These are phyloP conservation scores for Clarias platycephalus DNA, from an alignment of 2,797 vertebrate species.

Conservation along the genomic window DNA sequence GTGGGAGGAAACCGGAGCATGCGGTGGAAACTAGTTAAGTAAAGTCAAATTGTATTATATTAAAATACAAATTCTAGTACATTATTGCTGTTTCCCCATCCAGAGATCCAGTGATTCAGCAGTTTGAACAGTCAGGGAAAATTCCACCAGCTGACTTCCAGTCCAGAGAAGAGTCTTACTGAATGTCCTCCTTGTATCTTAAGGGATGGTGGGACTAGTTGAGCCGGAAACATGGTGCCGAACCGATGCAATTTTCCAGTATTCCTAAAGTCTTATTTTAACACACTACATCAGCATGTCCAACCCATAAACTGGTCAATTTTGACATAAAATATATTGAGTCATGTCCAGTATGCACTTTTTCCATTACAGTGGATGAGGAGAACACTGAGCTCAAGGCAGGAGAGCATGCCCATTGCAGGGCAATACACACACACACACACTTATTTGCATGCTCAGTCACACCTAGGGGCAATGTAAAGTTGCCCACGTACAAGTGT, in stretches of 20 bases:
- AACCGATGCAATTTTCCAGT: not conserved
- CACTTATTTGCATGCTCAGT: slow-evolving; percentile 16
- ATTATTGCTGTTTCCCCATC: not conserved
- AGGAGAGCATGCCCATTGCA: not conserved
- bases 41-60: too few species aligned
- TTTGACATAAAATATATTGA: not conserved
- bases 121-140: not conserved
- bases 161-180: slow-evolving; percentile 2
- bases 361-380: not conserved
- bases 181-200: not conserved
- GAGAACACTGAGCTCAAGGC: not conserved
- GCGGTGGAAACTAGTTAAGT: too few species aligned
- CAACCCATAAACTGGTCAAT: not conserved
- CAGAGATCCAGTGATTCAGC: not conserved
- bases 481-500: not conserved
- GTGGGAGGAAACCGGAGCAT: too few species aligned
- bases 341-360: not conserved
- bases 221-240: not conserved
- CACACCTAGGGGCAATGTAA: slow-evolving; percentile 18
- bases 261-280: not conserved
- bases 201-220: not conserved
- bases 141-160: not conserved
- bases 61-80: too few species aligned
- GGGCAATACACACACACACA: not conserved
- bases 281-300: not conserved